phyloP scores from a whole-genome alignment of 2,113 vertebrate species.

The Brachypteracias leptosomus region DNA sequence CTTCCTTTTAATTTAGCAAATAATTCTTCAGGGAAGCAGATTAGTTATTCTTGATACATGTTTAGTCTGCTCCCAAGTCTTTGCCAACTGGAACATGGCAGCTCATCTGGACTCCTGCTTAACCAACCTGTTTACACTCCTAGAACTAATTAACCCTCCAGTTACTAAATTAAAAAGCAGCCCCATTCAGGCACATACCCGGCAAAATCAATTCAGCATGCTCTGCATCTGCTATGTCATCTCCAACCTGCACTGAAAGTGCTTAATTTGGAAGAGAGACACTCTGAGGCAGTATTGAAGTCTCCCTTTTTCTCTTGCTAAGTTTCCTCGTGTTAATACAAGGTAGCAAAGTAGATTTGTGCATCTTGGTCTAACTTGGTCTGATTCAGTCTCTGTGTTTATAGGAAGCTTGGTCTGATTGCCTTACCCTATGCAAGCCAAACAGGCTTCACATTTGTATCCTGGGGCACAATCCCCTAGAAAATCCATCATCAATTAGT shows the following conservation, averaged over 20 bases:
- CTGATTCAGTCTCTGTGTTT: background rate
- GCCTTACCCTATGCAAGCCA: background rate
- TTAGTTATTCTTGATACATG: background rate
- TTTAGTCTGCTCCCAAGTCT: background rate
- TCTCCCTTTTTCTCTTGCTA: background rate
- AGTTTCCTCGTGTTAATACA: background rate
- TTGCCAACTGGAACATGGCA: background rate
- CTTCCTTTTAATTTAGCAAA: background rate
- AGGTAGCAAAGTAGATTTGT: background rate
- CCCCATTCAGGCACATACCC: background rate
- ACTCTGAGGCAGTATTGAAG: background rate
- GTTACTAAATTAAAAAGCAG: slow-evolving; percentile 22
- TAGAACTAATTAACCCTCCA: background rate
- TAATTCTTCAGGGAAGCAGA: background rate
- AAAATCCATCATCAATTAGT: background rate
- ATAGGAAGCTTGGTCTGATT: background rate
- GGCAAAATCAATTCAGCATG: background rate
- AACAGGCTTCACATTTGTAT: background rate
- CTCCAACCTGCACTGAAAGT: background rate
- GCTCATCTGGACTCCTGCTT: background rate
- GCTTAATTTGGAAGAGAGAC: background rate
- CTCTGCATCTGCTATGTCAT: background rate
- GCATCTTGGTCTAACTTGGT: background rate
- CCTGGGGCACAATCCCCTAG: background rate
- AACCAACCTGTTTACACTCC: background rate